phyloP scores from a whole-genome alignment of 1,140 invertebrate species.

The Brachionus rotundiformis region DNA sequence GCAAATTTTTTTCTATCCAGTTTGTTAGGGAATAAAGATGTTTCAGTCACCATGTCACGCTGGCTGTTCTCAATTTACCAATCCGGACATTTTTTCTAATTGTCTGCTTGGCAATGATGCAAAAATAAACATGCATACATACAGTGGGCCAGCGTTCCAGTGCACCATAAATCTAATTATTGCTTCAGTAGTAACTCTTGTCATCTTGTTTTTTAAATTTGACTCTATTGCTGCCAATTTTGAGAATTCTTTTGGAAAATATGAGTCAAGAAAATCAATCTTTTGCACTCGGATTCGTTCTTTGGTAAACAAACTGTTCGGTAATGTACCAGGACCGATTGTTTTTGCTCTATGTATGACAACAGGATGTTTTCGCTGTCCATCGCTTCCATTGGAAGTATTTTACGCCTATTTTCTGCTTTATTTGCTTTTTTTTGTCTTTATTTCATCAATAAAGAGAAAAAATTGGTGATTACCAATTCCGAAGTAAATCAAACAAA shows the following conservation, averaged over 20 bases:
- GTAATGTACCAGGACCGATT: slow-evolving; percentile 49
- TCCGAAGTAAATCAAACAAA: too few relatives aligned
- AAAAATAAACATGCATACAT: background rate
- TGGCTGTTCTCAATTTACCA: background rate
- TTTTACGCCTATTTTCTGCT: background rate
- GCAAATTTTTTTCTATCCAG: slow-evolving; percentile 33
- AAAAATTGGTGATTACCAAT: background rate
- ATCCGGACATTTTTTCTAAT: background rate
- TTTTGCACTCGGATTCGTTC: slow-evolving; percentile 44
- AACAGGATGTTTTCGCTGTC: background rate
- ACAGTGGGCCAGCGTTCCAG: background rate
- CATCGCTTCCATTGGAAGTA: background rate
- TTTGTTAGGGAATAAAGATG: background rate
- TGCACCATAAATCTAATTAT: background rate
- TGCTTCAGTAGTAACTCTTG: background rate
- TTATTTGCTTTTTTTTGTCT: background rate
- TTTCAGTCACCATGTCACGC: slow-evolving; percentile 51
- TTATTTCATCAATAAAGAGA: background rate
- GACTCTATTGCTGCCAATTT: slow-evolving; percentile 22
- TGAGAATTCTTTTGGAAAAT: slow-evolving; percentile 31
- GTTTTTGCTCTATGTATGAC: slow-evolving; percentile 40
- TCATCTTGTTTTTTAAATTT: slow-evolving; percentile 15
- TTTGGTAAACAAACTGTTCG: slow-evolving; percentile 31
- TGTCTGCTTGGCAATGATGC: background rate
- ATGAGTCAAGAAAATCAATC: slow-evolving; percentile 25